Evolutionary conservation across 1,140 invertebrate genomes (phyloP), one percentile per base, ranked within the genome.

Genomic region (Drosophila bocki): DNA sequence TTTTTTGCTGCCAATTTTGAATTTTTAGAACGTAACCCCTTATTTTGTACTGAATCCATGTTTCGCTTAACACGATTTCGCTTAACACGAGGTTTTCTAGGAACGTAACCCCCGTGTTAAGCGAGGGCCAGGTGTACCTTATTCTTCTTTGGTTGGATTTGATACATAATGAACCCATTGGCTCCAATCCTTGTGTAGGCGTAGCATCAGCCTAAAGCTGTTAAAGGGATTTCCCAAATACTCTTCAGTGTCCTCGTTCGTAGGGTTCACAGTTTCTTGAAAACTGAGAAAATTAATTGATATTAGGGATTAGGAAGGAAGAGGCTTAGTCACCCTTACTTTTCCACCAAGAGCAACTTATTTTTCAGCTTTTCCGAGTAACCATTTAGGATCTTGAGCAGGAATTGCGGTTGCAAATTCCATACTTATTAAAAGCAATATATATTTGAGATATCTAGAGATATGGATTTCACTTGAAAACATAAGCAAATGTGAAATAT

Each of bases 171-270:
- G 0, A 1, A 47, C n/a, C 60, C 63, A 80, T n/a, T 70, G 60
- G 1, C 17, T 35, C 77, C 78, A 80, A 57, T 39, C 39, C 13
- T 15, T 13, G 7, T 45, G 59, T 9, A 75, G 53, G 3, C 65
- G 63, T 17, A 65, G 45, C n/a, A 75, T 74, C 7, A 80, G 63
- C 17, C 45, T 32, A 9, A 75, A 75, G 9, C 59, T 69, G 42
- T 80, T 76, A 3, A 81, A n/a, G 1, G 56, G 64, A 70, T 80
- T 80, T 6, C 33, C 64, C 17, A 80, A 41, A 48, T 75, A 70
- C 1, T 37, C 13, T 33, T 75, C 58, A 22, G 56, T 54, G n/a
- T 80, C 48, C 3, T 12, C 1, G 0, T 45, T 32, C 33, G 63
- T 75, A 8, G 33, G 29, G 1, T 8, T 19, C n/a, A 75, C 44